These are phyloP conservation scores for Amphimedon queenslandica DNA, from an alignment of 37 sponge, comb jelly and placozoan species.

Conservation along the genomic window DNA sequence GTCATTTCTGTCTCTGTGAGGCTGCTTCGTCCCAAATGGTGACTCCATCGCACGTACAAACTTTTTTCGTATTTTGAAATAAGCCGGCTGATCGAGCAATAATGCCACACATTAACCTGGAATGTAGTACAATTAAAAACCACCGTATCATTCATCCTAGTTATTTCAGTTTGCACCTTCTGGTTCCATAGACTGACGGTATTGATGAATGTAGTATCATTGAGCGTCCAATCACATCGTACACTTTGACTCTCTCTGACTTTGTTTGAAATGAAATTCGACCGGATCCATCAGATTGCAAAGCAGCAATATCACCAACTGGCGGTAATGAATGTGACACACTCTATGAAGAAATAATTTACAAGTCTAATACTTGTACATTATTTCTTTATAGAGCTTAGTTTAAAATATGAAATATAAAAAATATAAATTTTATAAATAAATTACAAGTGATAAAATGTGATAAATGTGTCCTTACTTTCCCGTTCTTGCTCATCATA, in stretches of 20 bases:
- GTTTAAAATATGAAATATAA: too few species aligned
- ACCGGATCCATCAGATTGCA: constrained; percentile 35
- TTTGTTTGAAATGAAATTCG: constrained; percentile 35
- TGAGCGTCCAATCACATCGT: constrained; percentile 71
- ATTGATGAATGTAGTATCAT: constrained; percentile 44
- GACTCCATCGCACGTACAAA: constrained; percentile 85
- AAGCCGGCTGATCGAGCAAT: constrained; percentile 84
- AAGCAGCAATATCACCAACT: constrained; percentile 33
- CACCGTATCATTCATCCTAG: too few species aligned
- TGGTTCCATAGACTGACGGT: not conserved
- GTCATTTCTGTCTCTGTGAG: too few species aligned
- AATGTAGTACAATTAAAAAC: too few species aligned
- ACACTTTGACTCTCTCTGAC: constrained; percentile 43
- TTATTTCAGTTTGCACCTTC: too few species aligned
- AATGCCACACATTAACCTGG: constrained; percentile 71
- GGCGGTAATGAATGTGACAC: too few species aligned
- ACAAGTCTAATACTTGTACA: too few species aligned
- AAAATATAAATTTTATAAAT: not conserved
- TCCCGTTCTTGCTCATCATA: not conserved
- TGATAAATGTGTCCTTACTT: not conserved
- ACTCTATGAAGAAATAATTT: too few species aligned
- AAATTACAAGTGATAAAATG: not conserved
- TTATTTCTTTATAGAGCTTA: too few species aligned
- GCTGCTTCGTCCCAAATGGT: constrained; percentile 89
- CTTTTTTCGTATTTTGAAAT: constrained; percentile 78